These are phyloP conservation scores for Phalanger gymnotis DNA, from an alignment of 2,797 vertebrate genomes.

Conservation along the genomic window DNA sequence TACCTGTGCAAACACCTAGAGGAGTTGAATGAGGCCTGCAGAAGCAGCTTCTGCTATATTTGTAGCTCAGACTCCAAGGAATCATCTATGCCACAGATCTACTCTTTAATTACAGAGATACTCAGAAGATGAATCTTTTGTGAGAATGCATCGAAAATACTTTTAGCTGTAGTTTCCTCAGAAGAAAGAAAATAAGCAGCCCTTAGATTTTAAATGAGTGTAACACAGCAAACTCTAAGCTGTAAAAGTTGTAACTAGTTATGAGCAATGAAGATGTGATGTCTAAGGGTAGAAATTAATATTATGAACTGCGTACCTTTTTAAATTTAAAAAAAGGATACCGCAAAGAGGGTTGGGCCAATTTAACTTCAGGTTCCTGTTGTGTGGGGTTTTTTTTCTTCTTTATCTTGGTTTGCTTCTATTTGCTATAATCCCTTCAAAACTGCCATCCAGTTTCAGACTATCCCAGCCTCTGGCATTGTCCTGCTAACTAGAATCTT, in stretches of 20 bases:
- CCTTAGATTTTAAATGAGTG: background rate
- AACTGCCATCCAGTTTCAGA: constrained; percentile 5
- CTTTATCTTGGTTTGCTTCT: background rate
- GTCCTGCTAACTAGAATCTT: constrained; percentile 49
- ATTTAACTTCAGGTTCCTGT: background rate
- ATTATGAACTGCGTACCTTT: background rate
- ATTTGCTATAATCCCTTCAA: background rate
- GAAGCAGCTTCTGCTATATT: constrained; percentile 19
- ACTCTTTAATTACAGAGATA: background rate
- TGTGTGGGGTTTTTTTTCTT: background rate
- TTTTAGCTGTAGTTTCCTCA: background rate
- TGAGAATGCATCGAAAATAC: background rate
- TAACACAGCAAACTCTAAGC: background rate
- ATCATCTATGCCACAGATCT: background rate
- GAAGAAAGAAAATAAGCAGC: constrained; percentile 7
- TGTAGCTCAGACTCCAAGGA: background rate
- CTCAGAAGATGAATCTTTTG: background rate
- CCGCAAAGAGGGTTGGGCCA: background rate
- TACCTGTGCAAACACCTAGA: background rate
- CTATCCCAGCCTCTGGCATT: constrained; percentile 21
- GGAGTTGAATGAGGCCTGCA: background rate
- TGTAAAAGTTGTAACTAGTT: background rate
- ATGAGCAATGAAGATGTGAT: background rate
- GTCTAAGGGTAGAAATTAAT: background rate
- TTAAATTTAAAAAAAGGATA: background rate